phyloP scores from a whole-genome alignment of 1,140 invertebrate species.

The Pararge aegeria region DNA sequence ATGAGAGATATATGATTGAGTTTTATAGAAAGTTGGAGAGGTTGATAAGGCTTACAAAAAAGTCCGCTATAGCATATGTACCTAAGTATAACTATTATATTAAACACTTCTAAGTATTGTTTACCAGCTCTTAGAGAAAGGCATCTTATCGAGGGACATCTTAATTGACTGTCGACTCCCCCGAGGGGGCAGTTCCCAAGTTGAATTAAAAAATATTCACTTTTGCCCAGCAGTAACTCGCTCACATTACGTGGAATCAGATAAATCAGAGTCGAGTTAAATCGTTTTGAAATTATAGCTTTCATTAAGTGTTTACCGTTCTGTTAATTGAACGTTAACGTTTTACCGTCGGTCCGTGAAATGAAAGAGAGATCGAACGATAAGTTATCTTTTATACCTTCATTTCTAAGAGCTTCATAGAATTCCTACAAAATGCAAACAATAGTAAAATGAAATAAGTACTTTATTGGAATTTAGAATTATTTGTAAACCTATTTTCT shows the following conservation, averaged over 20 bases:
- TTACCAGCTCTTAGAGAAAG: background rate
- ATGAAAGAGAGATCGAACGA: background rate
- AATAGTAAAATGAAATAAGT: too few relatives aligned
- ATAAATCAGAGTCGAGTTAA: slow-evolving; percentile 12
- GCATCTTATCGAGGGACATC: slow-evolving; percentile 17
- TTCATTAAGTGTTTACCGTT: slow-evolving; percentile 6
- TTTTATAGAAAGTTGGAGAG: too few relatives aligned
- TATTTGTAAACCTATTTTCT: too few relatives aligned
- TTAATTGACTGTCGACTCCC: slow-evolving; percentile 21
- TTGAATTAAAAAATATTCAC: slow-evolving; percentile 18
- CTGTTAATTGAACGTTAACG: slow-evolving; percentile 1
- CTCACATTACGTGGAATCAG: slow-evolving; percentile 1
- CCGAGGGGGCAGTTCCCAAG: background rate
- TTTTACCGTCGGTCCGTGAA: background rate
- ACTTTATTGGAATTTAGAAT: too few relatives aligned
- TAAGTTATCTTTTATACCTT: background rate
- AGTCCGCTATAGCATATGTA: too few relatives aligned
- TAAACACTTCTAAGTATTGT: background rate
- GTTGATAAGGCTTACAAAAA: too few relatives aligned
- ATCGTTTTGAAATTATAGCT: slow-evolving; percentile 8
- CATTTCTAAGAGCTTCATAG: background rate
- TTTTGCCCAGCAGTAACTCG: background rate
- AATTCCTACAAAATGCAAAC: background rate
- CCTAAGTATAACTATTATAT: too few relatives aligned
- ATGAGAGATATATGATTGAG: too few relatives aligned